These are phyloP conservation scores for Euphonia xanthogaster DNA, from an alignment of 2,797 vertebrate genomes.

Conservation along the genomic window DNA sequence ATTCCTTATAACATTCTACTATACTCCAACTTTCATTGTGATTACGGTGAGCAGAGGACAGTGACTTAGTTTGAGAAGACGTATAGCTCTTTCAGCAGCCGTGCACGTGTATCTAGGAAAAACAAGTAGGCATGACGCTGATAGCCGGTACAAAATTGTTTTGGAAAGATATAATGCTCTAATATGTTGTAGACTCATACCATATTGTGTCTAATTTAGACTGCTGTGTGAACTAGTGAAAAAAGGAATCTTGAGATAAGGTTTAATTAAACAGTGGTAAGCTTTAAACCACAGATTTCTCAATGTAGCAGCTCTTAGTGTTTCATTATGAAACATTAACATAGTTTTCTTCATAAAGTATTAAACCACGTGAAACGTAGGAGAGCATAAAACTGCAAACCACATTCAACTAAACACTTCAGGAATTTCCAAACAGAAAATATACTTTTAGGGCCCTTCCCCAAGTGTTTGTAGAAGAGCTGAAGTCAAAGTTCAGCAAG, in stretches of 20 bases:
- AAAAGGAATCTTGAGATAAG: background rate
- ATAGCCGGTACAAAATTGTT: background rate
- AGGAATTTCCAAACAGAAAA: background rate
- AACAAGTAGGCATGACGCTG: background rate
- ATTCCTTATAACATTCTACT: background rate
- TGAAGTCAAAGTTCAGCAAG: background rate
- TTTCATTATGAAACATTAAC: background rate
- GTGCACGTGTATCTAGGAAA: background rate
- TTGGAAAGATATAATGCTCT: background rate
- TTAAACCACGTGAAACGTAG: background rate
- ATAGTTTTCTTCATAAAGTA: background rate
- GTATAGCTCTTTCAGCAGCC: background rate
- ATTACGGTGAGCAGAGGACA: background rate
- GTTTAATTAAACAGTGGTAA: background rate
- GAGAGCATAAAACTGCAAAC: background rate
- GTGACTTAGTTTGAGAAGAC: background rate
- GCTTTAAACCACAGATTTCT: background rate
- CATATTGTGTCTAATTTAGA: background rate
- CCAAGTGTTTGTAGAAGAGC: background rate
- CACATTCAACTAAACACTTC: background rate
- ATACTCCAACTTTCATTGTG: background rate
- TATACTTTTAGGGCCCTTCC: background rate
- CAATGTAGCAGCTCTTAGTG: background rate
- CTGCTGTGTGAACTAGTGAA: background rate
- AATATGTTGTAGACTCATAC: background rate